phyloP scores from a whole-genome alignment of 2,113 vertebrate species.

The Acrocephalus arundinaceus region DNA sequence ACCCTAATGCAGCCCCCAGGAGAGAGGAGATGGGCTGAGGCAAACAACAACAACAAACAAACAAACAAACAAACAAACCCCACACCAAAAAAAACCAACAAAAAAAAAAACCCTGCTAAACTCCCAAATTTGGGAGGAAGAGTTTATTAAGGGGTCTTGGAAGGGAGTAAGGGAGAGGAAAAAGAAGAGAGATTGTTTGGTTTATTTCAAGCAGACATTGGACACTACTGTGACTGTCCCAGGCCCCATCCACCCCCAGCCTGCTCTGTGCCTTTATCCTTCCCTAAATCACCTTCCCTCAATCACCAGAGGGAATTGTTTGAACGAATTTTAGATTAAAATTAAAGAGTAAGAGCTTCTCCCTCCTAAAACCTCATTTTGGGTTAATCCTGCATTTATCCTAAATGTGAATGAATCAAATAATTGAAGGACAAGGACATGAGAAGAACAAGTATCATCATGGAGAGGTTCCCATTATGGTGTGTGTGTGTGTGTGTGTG shows the following conservation, averaged over 20 bases:
- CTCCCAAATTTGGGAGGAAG: neutral
- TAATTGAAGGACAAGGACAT: neutral
- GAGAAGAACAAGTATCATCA: neutral
- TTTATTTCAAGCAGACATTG: neutral
- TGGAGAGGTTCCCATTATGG: neutral
- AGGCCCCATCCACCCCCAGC: neutral
- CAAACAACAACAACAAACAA: too few relatives aligned
- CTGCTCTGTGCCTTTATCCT: accelerated
- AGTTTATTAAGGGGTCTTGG: neutral
- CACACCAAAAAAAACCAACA: too few relatives aligned
- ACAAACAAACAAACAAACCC: too few relatives aligned
- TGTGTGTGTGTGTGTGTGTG: neutral
- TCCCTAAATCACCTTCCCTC: neutral
- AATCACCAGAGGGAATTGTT: neutral
- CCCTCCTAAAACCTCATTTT: neutral
- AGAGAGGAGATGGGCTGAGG: neutral
- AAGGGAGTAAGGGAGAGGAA: neutral
- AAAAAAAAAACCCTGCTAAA: neutral
- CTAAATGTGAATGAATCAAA: neutral
- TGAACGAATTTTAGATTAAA: neutral
- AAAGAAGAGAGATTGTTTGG: neutral
- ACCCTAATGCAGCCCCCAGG: neutral
- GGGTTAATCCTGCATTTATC: constrained; percentile 38
- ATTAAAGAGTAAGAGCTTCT: neutral
- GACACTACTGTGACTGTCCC: neutral